Evolutionary conservation across 2,113 vertebrate species (phyloP).

Genomic region (Calidris pugnax): DNA sequence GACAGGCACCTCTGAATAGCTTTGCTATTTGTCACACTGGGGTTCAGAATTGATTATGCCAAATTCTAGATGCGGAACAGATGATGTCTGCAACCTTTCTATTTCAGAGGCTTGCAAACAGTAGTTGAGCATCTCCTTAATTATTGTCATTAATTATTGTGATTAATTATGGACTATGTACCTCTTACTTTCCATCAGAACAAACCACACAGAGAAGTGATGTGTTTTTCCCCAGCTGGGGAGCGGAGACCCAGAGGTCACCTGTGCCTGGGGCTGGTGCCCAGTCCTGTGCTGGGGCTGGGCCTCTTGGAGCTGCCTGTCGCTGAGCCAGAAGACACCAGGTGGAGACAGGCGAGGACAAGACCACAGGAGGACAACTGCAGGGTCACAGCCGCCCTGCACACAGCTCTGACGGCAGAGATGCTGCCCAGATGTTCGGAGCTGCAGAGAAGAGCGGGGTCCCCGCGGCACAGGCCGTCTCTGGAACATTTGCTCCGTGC

Average conservation of each 20-base stretch:
- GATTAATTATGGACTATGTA: neutral
- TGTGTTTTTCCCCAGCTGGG: fast-evolving
- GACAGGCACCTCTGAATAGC: neutral
- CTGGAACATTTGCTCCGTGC: fast-evolving
- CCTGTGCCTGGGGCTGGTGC: neutral
- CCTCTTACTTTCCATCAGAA: neutral
- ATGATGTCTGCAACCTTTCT: neutral
- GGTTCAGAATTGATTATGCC: neutral
- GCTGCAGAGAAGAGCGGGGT: fast-evolving
- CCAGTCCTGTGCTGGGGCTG: fast-evolving
- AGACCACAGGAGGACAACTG: fast-evolving
- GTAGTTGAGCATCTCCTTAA: neutral
- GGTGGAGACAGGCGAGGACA: neutral
- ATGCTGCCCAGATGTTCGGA: neutral
- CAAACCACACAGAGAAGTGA: neutral
- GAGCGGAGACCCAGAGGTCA: neutral
- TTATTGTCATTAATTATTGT: neutral
- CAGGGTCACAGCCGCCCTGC: neutral
- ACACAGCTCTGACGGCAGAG: neutral
- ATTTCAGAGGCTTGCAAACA: neutral
- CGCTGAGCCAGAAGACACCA: fast-evolving
- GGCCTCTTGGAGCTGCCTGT: neutral
- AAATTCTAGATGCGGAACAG: neutral
- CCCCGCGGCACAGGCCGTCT: neutral
- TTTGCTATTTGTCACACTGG: neutral